Evolutionary conservation across 1,140 invertebrate genomes (phyloP), one percentile per base, ranked within the genome.

Genomic region (Tetramorium alpestre): DNA sequence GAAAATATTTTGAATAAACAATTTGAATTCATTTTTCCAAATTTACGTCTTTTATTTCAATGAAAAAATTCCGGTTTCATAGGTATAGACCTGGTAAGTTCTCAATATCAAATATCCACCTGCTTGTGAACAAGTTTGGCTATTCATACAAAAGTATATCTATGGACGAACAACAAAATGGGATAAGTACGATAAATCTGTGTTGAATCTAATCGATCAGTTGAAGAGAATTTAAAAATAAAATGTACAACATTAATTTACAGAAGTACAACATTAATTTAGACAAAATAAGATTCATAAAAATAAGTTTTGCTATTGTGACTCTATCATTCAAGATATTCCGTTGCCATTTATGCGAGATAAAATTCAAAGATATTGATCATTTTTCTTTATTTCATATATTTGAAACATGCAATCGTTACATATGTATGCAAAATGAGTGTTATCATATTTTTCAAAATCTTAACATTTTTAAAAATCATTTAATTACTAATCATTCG

Each of bases 381-480:
- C 67, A 70, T 28, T 70, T 70, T 70, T 49, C 44, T 70, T 49
- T 70, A 70, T 8, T 70, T 28, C 67, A 70, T 13, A 18, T 0
- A 51, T 70, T 49, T 70, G 22, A 70, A 49, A 16, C 22, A 10
- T 70, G 22, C 3, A 6, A 70, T 49, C 67, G 13, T 49, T 70
- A 70, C 44, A 49, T n/a, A 47, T 47, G 65, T 51, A 51, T 51
- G 44, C 67, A 70, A 70, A 70, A 49, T 28, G 1, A 47, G 6
- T 70, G 44, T 8, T 8, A 49, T 3, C 67, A 22, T 1, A 49
- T 51, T 47, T 70, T 13, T 67, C 65, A 44, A 25, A 44, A 10
- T 6, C 11, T 44, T 4, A 28, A 60, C 0, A 0, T 11, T 69
- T 69, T 69, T 47, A 69, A 69, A 22, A 69, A 25, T 25, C 5